These are phyloP conservation scores for Heliconius aoede DNA, from an alignment of 2,888 invertebrate species.

Conservation along the genomic window DNA sequence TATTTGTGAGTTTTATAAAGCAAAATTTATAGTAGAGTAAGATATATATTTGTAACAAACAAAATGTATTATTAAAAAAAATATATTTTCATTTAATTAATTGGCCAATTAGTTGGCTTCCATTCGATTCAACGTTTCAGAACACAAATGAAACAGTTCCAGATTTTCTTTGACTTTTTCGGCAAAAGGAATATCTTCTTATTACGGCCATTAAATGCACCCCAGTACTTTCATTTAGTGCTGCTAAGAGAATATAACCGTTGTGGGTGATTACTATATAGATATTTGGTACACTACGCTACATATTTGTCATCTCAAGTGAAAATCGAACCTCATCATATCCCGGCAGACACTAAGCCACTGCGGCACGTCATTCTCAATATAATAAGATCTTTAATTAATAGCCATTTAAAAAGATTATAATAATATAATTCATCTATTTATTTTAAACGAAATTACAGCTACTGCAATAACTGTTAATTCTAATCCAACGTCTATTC, in stretches of 20 bases:
- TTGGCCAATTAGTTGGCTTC: conserved; percentile 1
- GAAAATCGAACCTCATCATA: no score
- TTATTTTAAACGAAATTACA: neutral
- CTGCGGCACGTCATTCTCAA: no score
- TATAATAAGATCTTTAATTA: neutral
- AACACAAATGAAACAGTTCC: neutral
- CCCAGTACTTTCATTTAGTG: conserved; percentile 10
- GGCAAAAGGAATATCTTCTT: conserved; percentile 8
- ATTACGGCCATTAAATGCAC: conserved; percentile 14
- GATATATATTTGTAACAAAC: no score
- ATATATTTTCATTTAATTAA: neutral
- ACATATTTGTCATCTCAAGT: neutral
- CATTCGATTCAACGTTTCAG: neutral
- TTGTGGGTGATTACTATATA: neutral
- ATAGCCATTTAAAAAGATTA: neutral
- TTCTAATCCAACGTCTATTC: neutral
- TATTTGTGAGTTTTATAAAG: no score
- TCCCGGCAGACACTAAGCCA: no score
- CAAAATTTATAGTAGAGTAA: no score
- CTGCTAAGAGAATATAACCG: neutral
- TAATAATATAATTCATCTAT: neutral
- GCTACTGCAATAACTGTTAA: neutral
- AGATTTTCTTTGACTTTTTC: conserved; percentile 26
- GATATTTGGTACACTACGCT: neutral
- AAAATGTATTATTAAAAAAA: neutral